Conservation (phyloP, 2,888 invertebrate genomes). For the Stenichneumon culpator region DNA sequence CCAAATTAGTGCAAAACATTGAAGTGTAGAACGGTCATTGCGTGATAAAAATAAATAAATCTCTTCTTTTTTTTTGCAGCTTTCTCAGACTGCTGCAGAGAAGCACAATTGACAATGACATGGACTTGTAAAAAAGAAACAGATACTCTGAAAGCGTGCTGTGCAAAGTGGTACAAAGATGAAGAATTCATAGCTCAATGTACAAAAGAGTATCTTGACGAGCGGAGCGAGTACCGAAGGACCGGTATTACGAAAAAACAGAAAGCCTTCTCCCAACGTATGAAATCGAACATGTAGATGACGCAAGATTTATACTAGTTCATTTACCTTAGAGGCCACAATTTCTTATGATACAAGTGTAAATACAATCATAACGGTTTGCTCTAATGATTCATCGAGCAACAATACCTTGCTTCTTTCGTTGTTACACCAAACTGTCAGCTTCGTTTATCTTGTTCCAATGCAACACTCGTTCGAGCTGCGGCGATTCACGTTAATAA, state of each 20-base stretch:
- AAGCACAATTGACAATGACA: slow-evolving; percentile 89
- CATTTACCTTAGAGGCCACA: slow-evolving; percentile 27
- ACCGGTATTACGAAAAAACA: slow-evolving; percentile 89
- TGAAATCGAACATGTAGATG: slow-evolving; percentile 19
- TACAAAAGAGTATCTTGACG: slow-evolving; percentile 92
- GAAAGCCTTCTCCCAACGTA: slow-evolving; percentile 56
- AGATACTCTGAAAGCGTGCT: slow-evolving; percentile 89
- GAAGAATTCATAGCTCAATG: slow-evolving; percentile 91
- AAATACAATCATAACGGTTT: slow-evolving; percentile 29
- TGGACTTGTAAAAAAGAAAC: slow-evolving; percentile 92
- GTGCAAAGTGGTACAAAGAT: slow-evolving; percentile 92
- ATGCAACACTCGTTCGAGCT: background rate
- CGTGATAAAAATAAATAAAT: background rate
- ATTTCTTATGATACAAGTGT: slow-evolving; percentile 43
- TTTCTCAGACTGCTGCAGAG: slow-evolving; percentile 89
- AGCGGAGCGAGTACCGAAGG: slow-evolving; percentile 92
- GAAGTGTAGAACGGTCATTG: background rate
- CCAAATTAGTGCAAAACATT: background rate
- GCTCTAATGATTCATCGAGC: background rate
- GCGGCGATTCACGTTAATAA: background rate
- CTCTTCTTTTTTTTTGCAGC: slow-evolving; percentile 76
- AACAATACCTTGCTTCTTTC: background rate
- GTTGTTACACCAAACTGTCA: background rate
- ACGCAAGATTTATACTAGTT: slow-evolving; percentile 3
- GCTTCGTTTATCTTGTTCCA: background rate